These are phyloP conservation scores for Salmo trutta DNA, from an alignment of 2,797 vertebrate species.

Conservation along the genomic window DNA sequence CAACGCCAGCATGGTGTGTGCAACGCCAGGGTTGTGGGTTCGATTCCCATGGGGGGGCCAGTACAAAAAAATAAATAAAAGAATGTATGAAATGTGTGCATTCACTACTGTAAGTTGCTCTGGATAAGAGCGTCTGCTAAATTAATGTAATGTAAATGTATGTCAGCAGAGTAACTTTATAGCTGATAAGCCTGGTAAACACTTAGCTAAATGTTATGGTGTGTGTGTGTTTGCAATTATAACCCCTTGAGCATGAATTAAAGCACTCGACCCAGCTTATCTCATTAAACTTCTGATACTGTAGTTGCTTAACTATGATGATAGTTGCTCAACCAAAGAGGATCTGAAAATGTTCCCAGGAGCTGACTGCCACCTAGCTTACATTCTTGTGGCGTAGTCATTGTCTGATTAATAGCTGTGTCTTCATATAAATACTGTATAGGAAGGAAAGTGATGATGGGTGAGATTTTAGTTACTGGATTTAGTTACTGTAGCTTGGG, in stretches of 20 bases:
- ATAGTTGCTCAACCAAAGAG: neutral
- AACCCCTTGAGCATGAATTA: neutral
- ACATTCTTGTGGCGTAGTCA: neutral
- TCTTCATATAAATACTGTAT: neutral
- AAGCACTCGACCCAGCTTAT: neutral
- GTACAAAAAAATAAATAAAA: no score
- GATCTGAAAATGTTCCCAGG: neutral
- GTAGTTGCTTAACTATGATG: neutral
- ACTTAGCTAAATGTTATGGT: conserved; percentile 9
- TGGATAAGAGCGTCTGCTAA: no score
- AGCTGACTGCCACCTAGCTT: neutral
- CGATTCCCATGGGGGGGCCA: no score
- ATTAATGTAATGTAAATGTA: no score
- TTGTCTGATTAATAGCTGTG: neutral
- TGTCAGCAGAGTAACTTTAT: conserved; percentile 63
- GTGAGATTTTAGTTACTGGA: neutral
- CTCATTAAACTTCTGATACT: neutral
- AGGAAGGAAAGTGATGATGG: neutral
- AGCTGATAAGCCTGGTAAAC: conserved; percentile 61
- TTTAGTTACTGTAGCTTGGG: neutral
- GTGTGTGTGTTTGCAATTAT: neutral
- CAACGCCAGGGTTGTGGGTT: no score
- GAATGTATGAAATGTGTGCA: no score
- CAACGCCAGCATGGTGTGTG: no score
- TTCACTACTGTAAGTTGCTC: no score